Evolutionary conservation across 2,113 vertebrate species (phyloP), one percentile per base, ranked within the genome.

Genomic region (Thinocorus orbignyianus): DNA sequence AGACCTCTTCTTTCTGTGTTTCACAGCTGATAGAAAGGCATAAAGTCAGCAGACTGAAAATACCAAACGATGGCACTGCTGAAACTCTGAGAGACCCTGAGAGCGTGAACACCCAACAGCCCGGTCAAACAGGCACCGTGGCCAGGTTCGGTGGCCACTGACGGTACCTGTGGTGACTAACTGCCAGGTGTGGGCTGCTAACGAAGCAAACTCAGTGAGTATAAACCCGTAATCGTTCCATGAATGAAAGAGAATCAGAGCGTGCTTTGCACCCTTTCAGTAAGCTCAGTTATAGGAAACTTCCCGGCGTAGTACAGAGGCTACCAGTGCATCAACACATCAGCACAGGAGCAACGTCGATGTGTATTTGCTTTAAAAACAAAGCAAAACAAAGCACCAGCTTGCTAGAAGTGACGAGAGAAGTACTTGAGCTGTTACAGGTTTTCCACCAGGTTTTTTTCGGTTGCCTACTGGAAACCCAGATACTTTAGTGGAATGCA

Each of bases 91-190:
- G 49, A 51, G 17, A 72, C 82, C 86, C 69, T 2, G 1, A 86
- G 23, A 1, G 19, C 1, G 0, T 11, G n/a, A 31, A 76, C 52
- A 35, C 1, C 1, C 0, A 1, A 35, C 44, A 81, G 70, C 70
- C 30, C 10, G 55, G 66, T 48, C 89, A 58, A 90, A 65, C 41
- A 18, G 83, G 70, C 60, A 88, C n/a, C 51, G 74, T 76, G 39
- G 71, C 0, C 12, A 88, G 76, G 80, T 54, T 92, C 11, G 7
- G 46, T 37, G 66, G 60, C 85, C 88, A 26, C 57, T 81, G 17
- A 73, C 80, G 35, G 17, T 13, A 35, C 6, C 46, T 39, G 49
- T 73, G 37, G 62, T 44, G 62, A 52, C 60, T 48, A 82, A 49
- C 60, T 54, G 86, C 35, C 48, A 84, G 66, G 42, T 16, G 30